Evolutionary conservation across 2,797 vertebrate genomes (phyloP).

Genomic region (Epinephelus malabaricus): DNA sequence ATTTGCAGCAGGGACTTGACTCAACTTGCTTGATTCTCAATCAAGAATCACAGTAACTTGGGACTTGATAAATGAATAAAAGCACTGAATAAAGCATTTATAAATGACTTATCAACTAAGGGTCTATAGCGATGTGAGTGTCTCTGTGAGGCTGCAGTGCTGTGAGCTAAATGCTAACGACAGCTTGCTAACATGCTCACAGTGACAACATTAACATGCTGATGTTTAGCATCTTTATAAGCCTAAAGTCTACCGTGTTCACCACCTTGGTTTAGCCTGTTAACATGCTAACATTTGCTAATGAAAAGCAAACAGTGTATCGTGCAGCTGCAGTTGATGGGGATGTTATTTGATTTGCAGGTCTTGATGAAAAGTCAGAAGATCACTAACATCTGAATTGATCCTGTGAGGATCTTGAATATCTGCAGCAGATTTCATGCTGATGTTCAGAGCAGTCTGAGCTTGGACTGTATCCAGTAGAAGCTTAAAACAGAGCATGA

Average conservation of each 20-base stretch:
- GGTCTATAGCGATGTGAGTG: not conserved
- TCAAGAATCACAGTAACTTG: too few relatives aligned
- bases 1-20: too few relatives aligned
- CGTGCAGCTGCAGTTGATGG: not conserved
- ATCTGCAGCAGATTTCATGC: not conserved
- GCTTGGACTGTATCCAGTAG: not conserved
- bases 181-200: not conserved
- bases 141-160: not conserved
- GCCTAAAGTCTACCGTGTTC: not conserved
- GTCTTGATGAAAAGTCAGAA: not conserved
- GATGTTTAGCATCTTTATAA: not conserved
- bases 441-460: not conserved
- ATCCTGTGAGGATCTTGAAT: not conserved
- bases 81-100: too few relatives aligned
- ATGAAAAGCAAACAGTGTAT: not conserved
- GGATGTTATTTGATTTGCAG: not conserved
- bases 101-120: too few relatives aligned
- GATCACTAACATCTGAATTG: not conserved
- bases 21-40: too few relatives aligned
- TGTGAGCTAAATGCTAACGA: too few relatives aligned
- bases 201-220: not conserved
- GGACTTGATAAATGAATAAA: too few relatives aligned
- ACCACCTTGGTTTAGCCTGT: not conserved
- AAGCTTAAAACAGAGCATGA: slow-evolving; percentile 19
- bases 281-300: not conserved